Evolutionary conservation across 2,113 vertebrate species (phyloP).

Genomic region (Tetrao urogallus): DNA sequence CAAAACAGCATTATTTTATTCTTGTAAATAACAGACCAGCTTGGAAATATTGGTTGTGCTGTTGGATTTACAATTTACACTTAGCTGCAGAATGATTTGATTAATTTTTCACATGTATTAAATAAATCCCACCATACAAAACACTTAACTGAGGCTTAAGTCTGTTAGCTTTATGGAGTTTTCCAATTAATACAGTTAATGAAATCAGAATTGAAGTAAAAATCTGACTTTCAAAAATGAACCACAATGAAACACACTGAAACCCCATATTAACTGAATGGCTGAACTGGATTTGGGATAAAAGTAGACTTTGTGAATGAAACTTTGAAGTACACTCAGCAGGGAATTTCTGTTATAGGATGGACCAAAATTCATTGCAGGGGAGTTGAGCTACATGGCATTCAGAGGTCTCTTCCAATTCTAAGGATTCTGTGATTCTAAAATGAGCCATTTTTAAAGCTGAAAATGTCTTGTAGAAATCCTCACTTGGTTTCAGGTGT

Average conservation of each 20-base stretch:
- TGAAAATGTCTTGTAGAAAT: neutral
- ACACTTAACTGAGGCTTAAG: neutral
- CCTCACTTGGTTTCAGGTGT: neutral
- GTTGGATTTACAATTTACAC: constrained; percentile 25
- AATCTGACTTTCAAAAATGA: neutral
- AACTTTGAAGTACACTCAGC: neutral
- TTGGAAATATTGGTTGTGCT: constrained; percentile 10
- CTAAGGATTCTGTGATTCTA: neutral
- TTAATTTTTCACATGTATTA: constrained; percentile 19
- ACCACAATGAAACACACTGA: neutral
- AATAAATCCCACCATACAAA: constrained; percentile 1
- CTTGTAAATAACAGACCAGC: constrained; percentile 13
- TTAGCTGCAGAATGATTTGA: constrained; percentile 28
- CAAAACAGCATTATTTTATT: constrained; percentile 20
- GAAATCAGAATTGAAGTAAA: neutral
- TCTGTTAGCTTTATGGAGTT: neutral
- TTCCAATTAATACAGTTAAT: neutral
- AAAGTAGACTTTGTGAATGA: neutral
- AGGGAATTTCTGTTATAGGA: neutral
- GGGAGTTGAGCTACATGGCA: too few relatives aligned
- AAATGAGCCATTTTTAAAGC: neutral
- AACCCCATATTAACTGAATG: neutral
- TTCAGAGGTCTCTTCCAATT: too few relatives aligned
- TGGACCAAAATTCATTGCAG: neutral
- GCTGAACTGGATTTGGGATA: neutral